A percentile compares a stretch with the other conserved stretches of the same genome.
Conservation (phyloP, 2,797 vertebrate genomes). For the Leucoraja ocellata region DNA sequence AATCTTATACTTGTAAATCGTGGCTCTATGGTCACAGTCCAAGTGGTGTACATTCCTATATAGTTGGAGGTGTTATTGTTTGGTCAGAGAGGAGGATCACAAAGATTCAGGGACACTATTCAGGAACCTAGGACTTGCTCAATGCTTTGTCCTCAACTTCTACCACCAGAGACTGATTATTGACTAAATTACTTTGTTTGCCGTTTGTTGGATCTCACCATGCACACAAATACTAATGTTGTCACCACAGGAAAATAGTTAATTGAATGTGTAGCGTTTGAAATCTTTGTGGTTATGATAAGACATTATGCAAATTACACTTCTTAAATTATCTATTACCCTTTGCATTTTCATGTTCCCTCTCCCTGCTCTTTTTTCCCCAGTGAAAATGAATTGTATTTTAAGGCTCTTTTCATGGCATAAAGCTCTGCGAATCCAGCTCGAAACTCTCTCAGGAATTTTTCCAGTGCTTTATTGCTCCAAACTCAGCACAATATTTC, state of each 20-base stretch:
- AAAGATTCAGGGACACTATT: neutral
- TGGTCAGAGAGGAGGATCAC: neutral
- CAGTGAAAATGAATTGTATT: neutral
- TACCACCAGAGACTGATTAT: neutral
- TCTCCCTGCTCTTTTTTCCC: neutral
- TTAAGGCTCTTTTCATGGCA: neutral
- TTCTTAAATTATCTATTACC: neutral
- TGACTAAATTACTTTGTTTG: neutral
- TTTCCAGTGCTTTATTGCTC: neutral
- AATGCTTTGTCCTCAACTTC: neutral
- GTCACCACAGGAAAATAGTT: neutral
- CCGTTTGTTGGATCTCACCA: neutral
- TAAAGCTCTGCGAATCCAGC: neutral
- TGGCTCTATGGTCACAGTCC: neutral
- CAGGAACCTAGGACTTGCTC: neutral
- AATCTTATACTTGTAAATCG: neutral
- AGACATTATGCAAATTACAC: neutral
- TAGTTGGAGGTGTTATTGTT: neutral
- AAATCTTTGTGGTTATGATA: neutral
- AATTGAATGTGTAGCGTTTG: neutral
- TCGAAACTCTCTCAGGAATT: neutral
- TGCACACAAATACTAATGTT: neutral
- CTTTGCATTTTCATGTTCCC: neutral
- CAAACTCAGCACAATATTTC: neutral
- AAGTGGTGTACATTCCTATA: neutral